Base-by-base conservation (phyloP, 2,888 invertebrate species). In the Spodoptera littoralis region DNA sequence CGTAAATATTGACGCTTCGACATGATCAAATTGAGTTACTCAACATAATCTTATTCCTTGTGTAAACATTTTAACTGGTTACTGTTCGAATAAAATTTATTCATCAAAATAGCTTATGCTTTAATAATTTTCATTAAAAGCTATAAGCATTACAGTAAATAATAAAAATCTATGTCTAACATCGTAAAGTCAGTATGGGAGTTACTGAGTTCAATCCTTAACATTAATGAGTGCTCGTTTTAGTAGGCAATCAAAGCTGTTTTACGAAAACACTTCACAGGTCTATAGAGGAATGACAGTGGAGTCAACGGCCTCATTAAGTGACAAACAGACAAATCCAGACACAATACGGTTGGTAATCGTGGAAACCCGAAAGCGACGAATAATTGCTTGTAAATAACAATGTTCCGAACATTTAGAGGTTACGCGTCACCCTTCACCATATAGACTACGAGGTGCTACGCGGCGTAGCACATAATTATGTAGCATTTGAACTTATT, bases 291-390 rank as follows among this genome's bases (percentile, higher is more conserved):
- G 53, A 48, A 56, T 59, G 67, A 65, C 57, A 47, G 43, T 24
- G 50, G 50, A 67, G 78, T 68, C 78, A 69, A 51, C 55, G 65
- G 24, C 71, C 78, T 74, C 64, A 61, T 77, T 53, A 65, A 42
- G 45, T 24, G 53, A 49, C 54, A 47, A 46, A 57, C 53, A 62
- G 54, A 56, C 59, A 59, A 61, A 50, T 63, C 44, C 54, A 64
- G 43, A 61, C 55, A 47, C 53, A 75, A 62, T 50, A 46, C 46
- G 42, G 57, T 50, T 22, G 42, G 66, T 47, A 53, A 57, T 49
- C 65, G 65, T 54, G 42, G 36, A 70, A 24, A 36, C 27, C 55
- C 46, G 4, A 9, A 55, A 30, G 22, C 24, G 42, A 4, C 22
- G 55, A 63, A 53, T 57, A 61, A 61, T 74, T 46, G 44, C 42